Evolutionary conservation across 2,888 invertebrate genomes (phyloP), one percentile per base, ranked within the genome.

Genomic region (Embidobia sp.): DNA sequence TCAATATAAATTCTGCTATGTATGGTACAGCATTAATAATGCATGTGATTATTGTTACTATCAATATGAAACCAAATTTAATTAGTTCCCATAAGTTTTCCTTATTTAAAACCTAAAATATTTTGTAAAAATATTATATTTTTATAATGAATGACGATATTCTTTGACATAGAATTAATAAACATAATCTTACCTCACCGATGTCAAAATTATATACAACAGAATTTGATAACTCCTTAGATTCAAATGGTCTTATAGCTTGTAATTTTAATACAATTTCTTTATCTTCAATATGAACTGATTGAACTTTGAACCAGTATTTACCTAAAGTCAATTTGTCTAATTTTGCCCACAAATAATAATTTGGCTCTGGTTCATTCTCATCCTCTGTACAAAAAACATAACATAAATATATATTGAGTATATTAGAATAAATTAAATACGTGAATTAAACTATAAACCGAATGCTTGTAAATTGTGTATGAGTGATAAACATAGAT

Each of bases 1-100:
- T 86, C 22, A 90, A 78, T 13, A 83, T 81, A 72, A 84, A 90
- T 48, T 89, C 87, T 31, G 85, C 85, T 11, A 88, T 51, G 70
- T 83, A 86, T 80, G 84, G 84, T 6, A 86, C 40, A 15, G 83
- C 70, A 63, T 88, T 83, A 18, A 87, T 63, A 6, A 78, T 16
- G 18, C 86, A 81, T 7, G 87, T 85, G 3, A 85, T 51, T 19
- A 87, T 44, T 13, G 88, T 84, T 67, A 85, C 83, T 2, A 86
- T 18, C n/a, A 88, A 69, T 18, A 89, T 81, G 7, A 81, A 78
- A 31, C 82, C 72, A 74, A 90, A 90, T 79, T 84, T 86, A 0
- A 87, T 5, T 0, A 83, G 79, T 42, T 84, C 84, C 44, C 82
- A 84, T 0, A 85, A 66, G 80, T 89, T 90, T 13, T 82, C 67